phyloP scores from a whole-genome alignment of 2,888 invertebrate genomes.

The Callyntrura sp. region DNA sequence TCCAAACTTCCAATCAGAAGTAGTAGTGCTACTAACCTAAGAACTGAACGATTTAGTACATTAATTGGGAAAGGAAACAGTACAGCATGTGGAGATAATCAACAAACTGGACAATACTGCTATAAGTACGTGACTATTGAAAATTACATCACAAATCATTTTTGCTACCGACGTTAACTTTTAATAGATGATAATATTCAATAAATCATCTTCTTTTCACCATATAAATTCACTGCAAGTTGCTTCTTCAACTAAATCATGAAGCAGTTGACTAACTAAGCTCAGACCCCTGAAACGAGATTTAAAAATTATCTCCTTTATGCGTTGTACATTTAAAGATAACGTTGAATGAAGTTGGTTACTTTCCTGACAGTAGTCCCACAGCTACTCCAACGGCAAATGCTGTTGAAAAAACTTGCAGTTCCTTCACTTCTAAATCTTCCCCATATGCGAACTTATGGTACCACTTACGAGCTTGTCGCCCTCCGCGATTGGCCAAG shows the following conservation, averaged over 20 bases:
- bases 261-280: slow-evolving; percentile 65
- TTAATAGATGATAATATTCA: too few relatives aligned
- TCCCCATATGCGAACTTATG: slow-evolving; percentile 88
- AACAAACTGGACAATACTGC: too few relatives aligned
- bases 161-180: too few relatives aligned
- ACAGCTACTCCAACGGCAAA: slow-evolving; percentile 92
- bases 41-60: too few relatives aligned
- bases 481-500: slow-evolving; percentile 89
- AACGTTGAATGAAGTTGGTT: slow-evolving; percentile 14
- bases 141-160: too few relatives aligned
- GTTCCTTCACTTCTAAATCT: slow-evolving; percentile 86
- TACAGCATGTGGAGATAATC: too few relatives aligned
- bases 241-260: neutral
- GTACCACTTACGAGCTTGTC: slow-evolving; percentile 92
- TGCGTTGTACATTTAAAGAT: neutral
- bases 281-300: slow-evolving; percentile 74
- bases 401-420: slow-evolving; percentile 92
- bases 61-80: too few relatives aligned
- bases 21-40: too few relatives aligned
- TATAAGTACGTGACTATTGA: too few relatives aligned
- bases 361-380: slow-evolving; percentile 86
- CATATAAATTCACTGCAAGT: too few relatives aligned
- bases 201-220: too few relatives aligned
- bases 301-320: slow-evolving; percentile 66
- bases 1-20: too few relatives aligned